phyloP scores from a whole-genome alignment of 2,797 vertebrate species.

The Netta rufina region DNA sequence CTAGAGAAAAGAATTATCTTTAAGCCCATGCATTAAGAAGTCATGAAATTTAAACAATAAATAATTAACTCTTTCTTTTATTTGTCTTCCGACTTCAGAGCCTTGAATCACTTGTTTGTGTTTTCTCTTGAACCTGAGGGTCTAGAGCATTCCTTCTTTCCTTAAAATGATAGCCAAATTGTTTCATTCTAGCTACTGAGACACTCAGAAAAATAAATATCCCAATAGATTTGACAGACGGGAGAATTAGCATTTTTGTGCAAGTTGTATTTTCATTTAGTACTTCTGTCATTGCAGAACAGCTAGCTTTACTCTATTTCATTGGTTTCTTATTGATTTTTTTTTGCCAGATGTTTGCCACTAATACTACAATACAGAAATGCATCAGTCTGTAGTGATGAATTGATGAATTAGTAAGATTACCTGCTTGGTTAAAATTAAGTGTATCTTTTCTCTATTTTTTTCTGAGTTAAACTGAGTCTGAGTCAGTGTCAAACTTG shows the following conservation, averaged over 20 bases:
- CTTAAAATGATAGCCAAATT: not conserved
- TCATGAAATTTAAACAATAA: slow-evolving; percentile 28
- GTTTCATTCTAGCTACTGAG: not conserved
- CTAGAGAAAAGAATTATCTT: not conserved
- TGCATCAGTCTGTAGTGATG: not conserved
- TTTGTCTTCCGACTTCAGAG: not conserved
- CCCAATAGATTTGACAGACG: not conserved
- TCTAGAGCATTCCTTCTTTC: not conserved
- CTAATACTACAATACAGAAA: not conserved
- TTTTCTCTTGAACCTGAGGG: not conserved
- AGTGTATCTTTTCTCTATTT: not conserved
- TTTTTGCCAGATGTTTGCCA: not conserved
- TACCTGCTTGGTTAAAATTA: not conserved
- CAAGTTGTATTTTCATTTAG: not conserved
- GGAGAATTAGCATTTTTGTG: not conserved
- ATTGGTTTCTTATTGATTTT: not conserved
- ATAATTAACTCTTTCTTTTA: not conserved
- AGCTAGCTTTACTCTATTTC: not conserved
- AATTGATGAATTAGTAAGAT: not conserved
- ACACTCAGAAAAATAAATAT: not conserved
- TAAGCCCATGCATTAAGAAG: not conserved
- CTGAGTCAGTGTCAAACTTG: not conserved
- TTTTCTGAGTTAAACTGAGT: not conserved
- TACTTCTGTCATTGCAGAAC: not conserved
- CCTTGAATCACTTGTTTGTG: not conserved